These are phyloP conservation scores for Spongia lamella DNA, from an alignment of 37 sponge, comb jelly and placozoan species.

Conservation along the genomic window DNA sequence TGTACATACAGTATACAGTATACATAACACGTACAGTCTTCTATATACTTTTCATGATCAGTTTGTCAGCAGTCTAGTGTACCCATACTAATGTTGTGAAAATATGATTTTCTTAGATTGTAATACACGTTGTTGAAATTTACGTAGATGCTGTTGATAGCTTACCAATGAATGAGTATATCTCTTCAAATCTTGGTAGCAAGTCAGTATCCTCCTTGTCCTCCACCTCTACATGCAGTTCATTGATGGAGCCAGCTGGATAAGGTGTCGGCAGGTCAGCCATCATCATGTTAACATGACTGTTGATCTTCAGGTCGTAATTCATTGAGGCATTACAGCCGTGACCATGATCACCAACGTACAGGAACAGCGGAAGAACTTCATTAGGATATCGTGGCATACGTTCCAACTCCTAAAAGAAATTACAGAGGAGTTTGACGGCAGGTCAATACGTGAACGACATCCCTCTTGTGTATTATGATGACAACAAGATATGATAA, in stretches of 20 bases:
- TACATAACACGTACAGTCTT: too few species aligned
- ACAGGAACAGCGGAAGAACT: conserved; percentile 84
- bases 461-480: too few species aligned
- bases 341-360: conserved; percentile 79
- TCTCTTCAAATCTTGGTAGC: conserved; percentile 45
- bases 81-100: too few species aligned
- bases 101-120: too few species aligned
- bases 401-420: conserved; percentile 70
- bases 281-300: conserved; percentile 40
- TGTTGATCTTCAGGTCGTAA: conserved; percentile 76
- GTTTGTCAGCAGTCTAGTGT: too few species aligned
- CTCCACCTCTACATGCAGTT: conserved; percentile 47
- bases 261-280: conserved; percentile 44
- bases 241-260: conserved; percentile 28
- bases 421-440: too few species aligned
- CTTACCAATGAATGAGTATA: conserved; percentile 73
- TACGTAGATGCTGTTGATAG: too few species aligned
- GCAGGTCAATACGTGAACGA: too few species aligned
- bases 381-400: conserved; percentile 84
- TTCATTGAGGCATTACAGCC: conserved; percentile 75
- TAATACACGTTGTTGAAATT: too few species aligned
- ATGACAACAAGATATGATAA: too few species aligned
- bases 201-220: conserved; percentile 53
- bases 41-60: too few species aligned
- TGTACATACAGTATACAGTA: too few species aligned